Evolutionary conservation across 2,113 vertebrate genomes (phyloP), one percentile per base, ranked within the genome.

Genomic region (Synodontis membranacea): DNA sequence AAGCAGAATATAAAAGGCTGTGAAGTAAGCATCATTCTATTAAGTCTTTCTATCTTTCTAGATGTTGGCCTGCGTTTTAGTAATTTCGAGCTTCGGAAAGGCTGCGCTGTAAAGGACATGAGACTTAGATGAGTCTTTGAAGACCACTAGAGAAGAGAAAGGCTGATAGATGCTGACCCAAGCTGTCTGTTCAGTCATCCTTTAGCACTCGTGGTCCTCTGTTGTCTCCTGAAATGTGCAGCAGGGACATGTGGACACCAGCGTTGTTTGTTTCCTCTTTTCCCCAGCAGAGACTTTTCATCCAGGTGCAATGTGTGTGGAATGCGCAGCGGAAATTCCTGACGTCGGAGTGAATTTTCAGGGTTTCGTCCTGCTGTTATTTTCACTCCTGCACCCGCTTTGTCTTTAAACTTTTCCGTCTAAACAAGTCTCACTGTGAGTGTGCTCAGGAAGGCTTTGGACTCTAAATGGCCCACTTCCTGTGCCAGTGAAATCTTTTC

Each of bases 381-480:
- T 78, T 76, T 76, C 68, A 44, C 28, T 31, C 12, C 14, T n/a
- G 37, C n/a, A 7, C 10, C 17, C 19, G 25, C 1, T 31, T 68
- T 78, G 10, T 39, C 19, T 31, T 39, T 62, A 78, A n/a, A 21
- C 39, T n/a, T n/a, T 83, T 1, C 15, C 34, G 15, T 84, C 34
- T 76, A 17, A 82, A 75, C 54, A 14, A 14, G 62, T 54, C 31
- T 7, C n/a, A 7, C 25, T 11, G 44, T 50, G 74, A 42, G 19
- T 1, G 68, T 76, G 44, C 25, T 88, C 14, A 23, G 86, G 89
- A 89, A 52, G 37, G 28, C 42, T 56, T 74, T 82, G 87, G 88
- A 80, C 31, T 90, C 80, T 60, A 87, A 88, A 85, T 81, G 82
- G 17, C 68, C 34, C 31, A 39, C 75, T 90, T 92, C 86, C 89